A percentile compares a stretch with the other conserved stretches of the same genome.
Evolutionary conservation across 2,113 vertebrate genomes (phyloP).

Genomic region (Leucoraja erinaceus): DNA sequence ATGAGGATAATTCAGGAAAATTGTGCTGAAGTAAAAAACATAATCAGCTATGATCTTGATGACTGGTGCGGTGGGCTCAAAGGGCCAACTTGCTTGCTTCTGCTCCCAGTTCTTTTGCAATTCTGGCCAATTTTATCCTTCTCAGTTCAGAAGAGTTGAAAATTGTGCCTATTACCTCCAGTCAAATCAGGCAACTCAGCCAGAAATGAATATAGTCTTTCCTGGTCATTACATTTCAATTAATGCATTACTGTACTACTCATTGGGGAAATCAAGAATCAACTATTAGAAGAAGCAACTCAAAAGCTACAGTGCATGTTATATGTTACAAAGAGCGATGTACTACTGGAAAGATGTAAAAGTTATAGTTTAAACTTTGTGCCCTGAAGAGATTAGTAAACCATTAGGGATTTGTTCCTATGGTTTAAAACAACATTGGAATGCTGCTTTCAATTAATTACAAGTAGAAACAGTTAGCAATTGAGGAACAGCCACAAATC

Average conservation of each 20-base stretch:
- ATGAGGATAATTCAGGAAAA: too few relatives aligned
- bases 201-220: neutral
- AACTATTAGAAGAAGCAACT: neutral
- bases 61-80: too few relatives aligned
- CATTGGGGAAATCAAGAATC: neutral
- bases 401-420: constrained; percentile 23
- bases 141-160: neutral
- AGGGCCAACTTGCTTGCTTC: too few relatives aligned
- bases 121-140: neutral
- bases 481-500: neutral
- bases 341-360: neutral
- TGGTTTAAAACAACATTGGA: constrained; percentile 9
- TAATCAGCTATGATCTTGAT: too few relatives aligned
- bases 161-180: neutral
- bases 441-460: constrained; percentile 32
- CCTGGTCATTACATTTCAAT: neutral
- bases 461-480: constrained; percentile 19
- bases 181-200: neutral
- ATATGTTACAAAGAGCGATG: neutral
- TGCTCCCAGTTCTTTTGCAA: neutral
- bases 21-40: too few relatives aligned
- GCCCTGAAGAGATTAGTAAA: constrained; percentile 24
- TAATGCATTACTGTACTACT: neutral
- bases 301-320: neutral
- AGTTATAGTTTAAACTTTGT: neutral